Evolutionary conservation across 2,888 invertebrate genomes (phyloP), one percentile per base, ranked within the genome.

Genomic region (Eumacrocentrus americanus): DNA sequence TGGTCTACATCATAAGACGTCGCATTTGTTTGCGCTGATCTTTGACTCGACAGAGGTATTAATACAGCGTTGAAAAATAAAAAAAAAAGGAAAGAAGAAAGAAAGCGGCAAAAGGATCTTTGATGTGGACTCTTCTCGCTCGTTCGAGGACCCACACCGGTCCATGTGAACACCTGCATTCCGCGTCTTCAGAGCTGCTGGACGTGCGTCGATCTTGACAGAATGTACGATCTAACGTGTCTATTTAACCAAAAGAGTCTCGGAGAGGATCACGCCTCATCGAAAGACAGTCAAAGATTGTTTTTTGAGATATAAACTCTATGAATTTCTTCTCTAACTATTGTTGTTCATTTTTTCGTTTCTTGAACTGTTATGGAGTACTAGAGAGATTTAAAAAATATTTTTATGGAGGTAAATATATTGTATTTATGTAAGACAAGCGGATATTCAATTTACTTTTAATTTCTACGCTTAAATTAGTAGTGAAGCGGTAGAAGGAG

Each of bases 161-260:
- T 9, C 4, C 29, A 40, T 40, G n/a, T 42, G 42, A 53, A 53
- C 59, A 59, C 59, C 59, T 59, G 59, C 59, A 59, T 54, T 54
- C 38, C 14, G 52, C 51, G 16, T 37, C 23, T 37, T 38, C 50
- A 50, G 34, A 29, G 50, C 18, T n/a, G 34, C 2, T 40, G 37
- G 20, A 40, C 22, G 37, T 40, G 14, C 2, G 3, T 40, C 3
- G 3, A 12, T 40, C 38, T 37, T 52, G 52, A 52, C 38, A 52
- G 52, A 52, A 38, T 52, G 9, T 14, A 20, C 22, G 37, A 52
- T 52, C n/a, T 23, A 52, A 23, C 14, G 37, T 38, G 37, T 52
- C 52, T 52, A 52, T 52, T 52, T 52, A 23, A 52, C 35, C 11
- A 20, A 20, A 22, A 22, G n/a, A 37, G 12, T 52, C 20, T 25